Evolutionary conservation across 1,140 invertebrate genomes (phyloP), one percentile per base, ranked within the genome.

Genomic region (Apis dorsata): DNA sequence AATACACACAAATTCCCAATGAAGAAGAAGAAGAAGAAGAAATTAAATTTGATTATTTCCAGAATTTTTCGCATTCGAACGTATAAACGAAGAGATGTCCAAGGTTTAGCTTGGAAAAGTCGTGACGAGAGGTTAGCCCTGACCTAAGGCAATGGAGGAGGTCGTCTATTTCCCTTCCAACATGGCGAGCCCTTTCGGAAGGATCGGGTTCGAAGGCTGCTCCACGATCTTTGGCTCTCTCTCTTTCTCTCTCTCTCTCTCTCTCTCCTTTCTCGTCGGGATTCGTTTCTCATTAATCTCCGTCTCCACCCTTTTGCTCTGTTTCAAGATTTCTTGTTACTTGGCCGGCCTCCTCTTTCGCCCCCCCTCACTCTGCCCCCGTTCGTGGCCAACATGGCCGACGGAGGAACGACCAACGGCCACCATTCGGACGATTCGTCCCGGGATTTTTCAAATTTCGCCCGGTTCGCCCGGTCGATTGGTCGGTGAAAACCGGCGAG

Each of bases 201-300:
- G 69, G 77, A 75, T 76, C 81, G 53, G 49, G 73, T 66, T 75
- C 71, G 71, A 75, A 75, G 71, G 21, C 62, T 81, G 66, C 68
- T 81, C 24, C 70, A 76, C 74, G 59, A 82, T 79, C 80, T 79
- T 63, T 34, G 49, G 55, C 73, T 63, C 85, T 59, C 62, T 84
- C 55, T 75, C 19, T 15, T 24, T 57, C 77, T 66, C 78, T 73
- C 62, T 34, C 55, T 66, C 76, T 57, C 63, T 34, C 34, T 44
- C 71, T 71, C 57, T 70, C 65, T 66, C 79, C 79, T 82, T 66
- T 87, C 83, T 81, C 85, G 60, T 84, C 88, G 81, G 88, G 92
- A 92, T 93, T 92, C 91, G 89, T 92, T 90, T 92, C 91, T 90
- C 92, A 92, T 92, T 92, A 92, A 92, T 92, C 91, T 91, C 90